Base-by-base conservation (phyloP, 2,113 vertebrate species). In the Hippopotamus amphibius region DNA sequence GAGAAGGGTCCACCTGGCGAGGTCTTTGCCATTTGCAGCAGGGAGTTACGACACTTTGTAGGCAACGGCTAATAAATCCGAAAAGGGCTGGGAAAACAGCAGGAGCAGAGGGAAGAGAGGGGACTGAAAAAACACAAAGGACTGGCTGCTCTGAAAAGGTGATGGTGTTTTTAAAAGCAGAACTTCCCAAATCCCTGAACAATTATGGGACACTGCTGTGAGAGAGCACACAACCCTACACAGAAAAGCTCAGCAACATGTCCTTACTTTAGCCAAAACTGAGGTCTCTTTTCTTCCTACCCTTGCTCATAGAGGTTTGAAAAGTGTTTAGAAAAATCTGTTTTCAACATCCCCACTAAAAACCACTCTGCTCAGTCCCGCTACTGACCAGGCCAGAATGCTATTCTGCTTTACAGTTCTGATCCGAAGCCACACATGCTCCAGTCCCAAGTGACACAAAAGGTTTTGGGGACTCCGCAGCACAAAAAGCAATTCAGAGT, bases 171-270 rank as follows among this genome's bases (percentile, higher is more conserved):
- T 22, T 22, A 50, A 68, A 83, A 82, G 50, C 0, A 76, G 43
- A 87, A 48, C 50, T 55, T 92, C 50, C 66, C 61, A 2, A n/a
- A 65, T 7, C 55, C 89, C n/a, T 5, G 1, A 0, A 26, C 41
- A 59, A 5, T 21, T 12, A 46, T 5, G 37, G 2, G 43, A n/a
- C 28, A 7, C 16, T 17, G 21, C 21, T 63, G 14, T 19, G 14
- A 57, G 30, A 33, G 0, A 24, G 41, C 4, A 6, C 0, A 2
- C 5, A 5, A 13, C 8, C 10, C 55, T 9, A 3, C 1, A n/a
- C 6, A 10, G 59, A 69, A 72, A 85, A 72, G 55, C n/a, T 63
- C 55, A 6, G 74, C 61, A 26, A 55, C 2, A 1, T 1, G 30
- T 41, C 85, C 53, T 33, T 53, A 84, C 55, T 24, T 57, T 53